phyloP scores from a whole-genome alignment of 1,140 invertebrate genomes.

The Euwallacea similis region DNA sequence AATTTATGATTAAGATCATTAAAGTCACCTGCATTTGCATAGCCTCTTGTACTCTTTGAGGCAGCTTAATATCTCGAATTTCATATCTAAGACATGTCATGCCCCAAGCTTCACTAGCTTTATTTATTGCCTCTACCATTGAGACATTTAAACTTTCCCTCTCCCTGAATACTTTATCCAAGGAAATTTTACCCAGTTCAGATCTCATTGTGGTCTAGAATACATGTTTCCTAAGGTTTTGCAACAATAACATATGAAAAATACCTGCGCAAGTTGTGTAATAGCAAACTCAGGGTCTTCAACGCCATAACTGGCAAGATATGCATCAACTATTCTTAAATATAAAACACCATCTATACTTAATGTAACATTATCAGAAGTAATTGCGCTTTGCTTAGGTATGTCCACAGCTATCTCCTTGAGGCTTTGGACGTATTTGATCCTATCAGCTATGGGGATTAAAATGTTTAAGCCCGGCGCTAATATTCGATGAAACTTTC shows the following conservation, averaged over 20 bases:
- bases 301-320: slow-evolving; percentile 95
- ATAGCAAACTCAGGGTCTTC: slow-evolving; percentile 99
- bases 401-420: slow-evolving; percentile 99
- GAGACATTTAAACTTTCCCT: slow-evolving; percentile 93
- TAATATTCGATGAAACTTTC: slow-evolving; percentile 90
- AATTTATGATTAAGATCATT: not conserved
- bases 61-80: slow-evolving; percentile 94
- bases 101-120: slow-evolving; percentile 97
- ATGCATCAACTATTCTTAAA: slow-evolving; percentile 90
- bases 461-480: slow-evolving; percentile 94
- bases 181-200: slow-evolving; percentile 95
- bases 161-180: slow-evolving; percentile 97
- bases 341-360: slow-evolving; percentile 98
- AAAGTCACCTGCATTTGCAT: slow-evolving; percentile 96
- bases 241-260: not conserved
- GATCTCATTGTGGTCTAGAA: slow-evolving; percentile 93
- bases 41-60: slow-evolving; percentile 91
- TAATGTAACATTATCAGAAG: slow-evolving; percentile 95
- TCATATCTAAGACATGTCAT: slow-evolving; percentile 97
- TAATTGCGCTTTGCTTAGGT: slow-evolving; percentile 97
- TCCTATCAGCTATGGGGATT: slow-evolving; percentile 88
- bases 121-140: slow-evolving; percentile 97
- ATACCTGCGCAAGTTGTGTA: slow-evolving; percentile 89
- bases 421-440: slow-evolving; percentile 97
- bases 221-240: not conserved